Percentiles rank a stretch among this genome's conserved stretches.
Conservation (phyloP, 2,797 vertebrate genomes). For the Telmatherina bonti region DNA sequence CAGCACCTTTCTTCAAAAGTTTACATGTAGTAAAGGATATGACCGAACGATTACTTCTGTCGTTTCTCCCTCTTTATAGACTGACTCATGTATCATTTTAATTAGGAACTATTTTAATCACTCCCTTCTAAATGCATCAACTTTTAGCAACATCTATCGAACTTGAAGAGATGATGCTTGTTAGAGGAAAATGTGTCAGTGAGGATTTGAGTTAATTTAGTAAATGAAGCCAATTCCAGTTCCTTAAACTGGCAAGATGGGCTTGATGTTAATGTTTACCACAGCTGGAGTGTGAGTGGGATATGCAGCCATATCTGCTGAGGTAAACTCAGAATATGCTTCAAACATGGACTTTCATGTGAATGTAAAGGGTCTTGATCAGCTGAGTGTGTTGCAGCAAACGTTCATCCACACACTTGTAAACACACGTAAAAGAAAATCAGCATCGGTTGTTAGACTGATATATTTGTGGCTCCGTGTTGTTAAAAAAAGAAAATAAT, state of each 20-base stretch:
- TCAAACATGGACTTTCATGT: constrained; percentile 54
- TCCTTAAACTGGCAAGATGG: not conserved
- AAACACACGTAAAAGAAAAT: constrained; percentile 44
- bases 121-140: too few relatives aligned
- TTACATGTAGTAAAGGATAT: too few relatives aligned
- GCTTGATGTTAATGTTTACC: constrained; percentile 20
- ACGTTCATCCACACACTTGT: constrained; percentile 47
- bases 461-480: constrained; percentile 79
- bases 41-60: not conserved
- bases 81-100: not conserved
- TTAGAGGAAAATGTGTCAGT: not conserved
- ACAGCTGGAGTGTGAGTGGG: constrained; percentile 4
- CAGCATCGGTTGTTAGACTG: constrained; percentile 44
- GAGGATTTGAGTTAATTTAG: not conserved
- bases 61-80: not conserved
- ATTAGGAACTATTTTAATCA: not conserved
- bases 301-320: constrained; percentile 22
- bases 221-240: not conserved
- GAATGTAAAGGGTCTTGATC: constrained; percentile 65
- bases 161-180: not conserved
- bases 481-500: constrained; percentile 70
- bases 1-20: too few relatives aligned
- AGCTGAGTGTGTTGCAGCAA: constrained; percentile 35
- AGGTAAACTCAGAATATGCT: constrained; percentile 14
- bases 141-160: too few relatives aligned